Conservation (phyloP, 2,113 vertebrate genomes). For the Felis chaus region DNA sequence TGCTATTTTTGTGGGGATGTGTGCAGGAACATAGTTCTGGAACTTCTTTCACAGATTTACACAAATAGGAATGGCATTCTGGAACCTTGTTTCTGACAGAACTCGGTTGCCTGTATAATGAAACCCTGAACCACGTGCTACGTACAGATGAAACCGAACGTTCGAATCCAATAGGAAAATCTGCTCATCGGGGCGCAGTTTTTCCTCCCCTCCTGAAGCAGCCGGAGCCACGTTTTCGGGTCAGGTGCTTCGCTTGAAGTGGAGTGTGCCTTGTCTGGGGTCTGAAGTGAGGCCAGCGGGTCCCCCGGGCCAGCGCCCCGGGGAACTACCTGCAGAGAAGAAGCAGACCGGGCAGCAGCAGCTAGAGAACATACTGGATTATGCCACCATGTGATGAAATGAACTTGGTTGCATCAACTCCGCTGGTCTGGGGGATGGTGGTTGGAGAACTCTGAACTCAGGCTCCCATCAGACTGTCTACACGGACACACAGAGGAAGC, state of each 20-base stretch:
- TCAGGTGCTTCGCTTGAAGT: neutral
- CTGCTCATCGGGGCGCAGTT: neutral
- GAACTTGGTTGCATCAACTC: no score
- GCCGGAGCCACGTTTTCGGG: neutral
- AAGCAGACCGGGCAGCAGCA: neutral
- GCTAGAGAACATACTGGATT: neutral
- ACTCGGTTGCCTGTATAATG: conserved; percentile 17
- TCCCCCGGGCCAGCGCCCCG: neutral
- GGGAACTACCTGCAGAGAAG: neutral
- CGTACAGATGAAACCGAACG: conserved; percentile 29
- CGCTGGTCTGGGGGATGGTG: neutral
- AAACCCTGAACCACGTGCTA: conserved; percentile 33
- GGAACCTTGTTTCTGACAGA: conserved; percentile 32
- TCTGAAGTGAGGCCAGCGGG: neutral
- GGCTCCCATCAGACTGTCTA: neutral
- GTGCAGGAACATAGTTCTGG: conserved; percentile 30
- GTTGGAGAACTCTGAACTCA: neutral
- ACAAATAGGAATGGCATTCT: conserved; percentile 6
- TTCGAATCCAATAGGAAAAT: conserved; percentile 35
- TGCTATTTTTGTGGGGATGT: neutral
- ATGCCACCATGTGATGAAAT: neutral
- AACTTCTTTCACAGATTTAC: neutral
- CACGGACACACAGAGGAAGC: neutral
- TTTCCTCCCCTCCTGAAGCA: neutral
- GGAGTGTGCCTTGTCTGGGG: neutral